Evolutionary conservation across 2,888 invertebrate genomes (phyloP).

Genomic region (Lypha dubia): DNA sequence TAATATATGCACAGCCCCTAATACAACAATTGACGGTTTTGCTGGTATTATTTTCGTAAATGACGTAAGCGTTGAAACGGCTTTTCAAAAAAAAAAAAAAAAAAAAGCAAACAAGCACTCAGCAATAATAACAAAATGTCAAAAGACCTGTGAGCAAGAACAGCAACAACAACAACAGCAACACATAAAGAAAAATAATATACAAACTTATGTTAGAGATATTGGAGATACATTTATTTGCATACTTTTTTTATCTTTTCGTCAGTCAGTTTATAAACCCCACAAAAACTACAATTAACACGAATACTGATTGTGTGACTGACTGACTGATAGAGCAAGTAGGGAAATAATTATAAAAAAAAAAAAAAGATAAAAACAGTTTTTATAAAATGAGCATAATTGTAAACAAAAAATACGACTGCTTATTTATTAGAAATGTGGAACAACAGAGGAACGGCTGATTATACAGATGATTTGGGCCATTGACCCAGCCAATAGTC

Average conservation of each 20-base stretch:
- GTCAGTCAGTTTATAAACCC: background rate
- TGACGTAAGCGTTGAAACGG: constrained; percentile 75
- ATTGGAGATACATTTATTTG: constrained; percentile 37
- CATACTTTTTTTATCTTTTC: background rate
- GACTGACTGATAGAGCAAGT: constrained; percentile 19
- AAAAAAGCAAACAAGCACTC: constrained; percentile 30
- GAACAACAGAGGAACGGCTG: constrained; percentile 52
- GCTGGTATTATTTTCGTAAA: constrained; percentile 73
- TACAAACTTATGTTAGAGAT: constrained; percentile 27
- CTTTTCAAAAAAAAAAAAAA: constrained; percentile 69
- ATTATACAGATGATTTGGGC: constrained; percentile 59
- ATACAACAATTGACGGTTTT: constrained; percentile 52
- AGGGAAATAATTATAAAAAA: background rate
- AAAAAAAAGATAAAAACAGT: constrained; percentile 5
- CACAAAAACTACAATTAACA: constrained; percentile 24
- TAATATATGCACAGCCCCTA: too few relatives aligned
- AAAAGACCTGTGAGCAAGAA: constrained; percentile 65
- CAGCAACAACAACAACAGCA: constrained; percentile 40
- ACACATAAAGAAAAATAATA: constrained; percentile 13
- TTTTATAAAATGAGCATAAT: constrained; percentile 24
- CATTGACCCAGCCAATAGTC: constrained; percentile 60
- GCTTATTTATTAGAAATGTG: constrained; percentile 51
- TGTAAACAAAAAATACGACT: constrained; percentile 56
- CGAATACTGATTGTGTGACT: constrained; percentile 8
- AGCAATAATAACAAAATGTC: constrained; percentile 66